Base-by-base conservation (phyloP, 2,888 invertebrate genomes). In the Stomorhina lunata region DNA sequence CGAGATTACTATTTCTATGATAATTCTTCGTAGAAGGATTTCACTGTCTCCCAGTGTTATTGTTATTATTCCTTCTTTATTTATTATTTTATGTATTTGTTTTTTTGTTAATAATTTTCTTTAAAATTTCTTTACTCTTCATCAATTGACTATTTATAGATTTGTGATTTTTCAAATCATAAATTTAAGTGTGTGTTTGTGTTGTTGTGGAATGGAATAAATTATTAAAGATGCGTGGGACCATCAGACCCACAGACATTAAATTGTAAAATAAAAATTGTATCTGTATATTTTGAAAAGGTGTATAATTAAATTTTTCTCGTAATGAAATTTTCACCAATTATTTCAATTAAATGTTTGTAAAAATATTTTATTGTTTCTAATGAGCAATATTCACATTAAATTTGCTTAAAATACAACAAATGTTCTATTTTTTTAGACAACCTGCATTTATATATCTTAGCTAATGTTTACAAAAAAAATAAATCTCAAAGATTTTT, bases 151-250 rank as follows among this genome's bases (percentile, higher is more conserved):
- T 82, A 82, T 82, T 82, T 59, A 59, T 82, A 82, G 78, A 73
- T 27, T 45, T 34, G 69, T 75, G 78, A 81, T 63, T 78, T 76
- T 78, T 71, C 25, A 59, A 79, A 65, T 75, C 50, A 69, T 59
- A 69, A 61, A 73, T 69, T 63, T 65, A 37, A 76, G 61, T 77
- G 72, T 59, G 71, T 72, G 37, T 59, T 17, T 32, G 2, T 59
- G 37, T 57, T 68, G 29, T 45, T 77, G 29, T 61, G n/a, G 63
- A n/a, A n/a, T n/a, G n/a, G 40, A 43, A 69, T 50, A 59, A 75
- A 68, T 66, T 79, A 40, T 79, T 53, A 65, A 78, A 59, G 75
- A 59, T 82, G 81, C 78, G 81, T 82, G 81, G 81, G 78, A 57
- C 37, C 32, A 78, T 82, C 78, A 78, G 78, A 57, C 37, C 32